Percentiles rank a stretch among this genome's conserved stretches.
Conservation (phyloP, 2,797 vertebrate species). For the Acrocephalus scirpaceus region DNA sequence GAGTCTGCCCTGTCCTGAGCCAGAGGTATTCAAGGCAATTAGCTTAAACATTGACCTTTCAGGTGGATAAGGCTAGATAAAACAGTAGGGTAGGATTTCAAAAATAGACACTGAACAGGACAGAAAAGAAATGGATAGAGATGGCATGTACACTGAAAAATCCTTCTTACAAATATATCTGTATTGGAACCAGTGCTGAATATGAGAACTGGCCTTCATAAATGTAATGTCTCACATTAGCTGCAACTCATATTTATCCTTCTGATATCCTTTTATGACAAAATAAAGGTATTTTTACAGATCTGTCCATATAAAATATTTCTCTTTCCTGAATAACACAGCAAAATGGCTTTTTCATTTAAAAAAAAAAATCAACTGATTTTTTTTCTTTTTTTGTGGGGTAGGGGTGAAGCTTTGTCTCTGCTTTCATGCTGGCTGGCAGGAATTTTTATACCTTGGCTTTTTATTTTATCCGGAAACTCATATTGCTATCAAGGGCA, state of each 20-base stretch:
- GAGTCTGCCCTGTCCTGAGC: background rate
- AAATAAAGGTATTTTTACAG: background rate
- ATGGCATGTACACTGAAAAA: background rate
- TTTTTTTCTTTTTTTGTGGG: background rate
- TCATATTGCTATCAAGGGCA: conserved; percentile 31
- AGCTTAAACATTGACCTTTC: background rate
- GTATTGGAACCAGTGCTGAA: background rate
- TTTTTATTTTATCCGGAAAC: conserved; percentile 36
- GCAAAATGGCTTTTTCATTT: background rate
- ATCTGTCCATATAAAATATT: background rate
- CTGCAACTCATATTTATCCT: background rate
- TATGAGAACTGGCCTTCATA: background rate
- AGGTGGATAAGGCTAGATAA: background rate
- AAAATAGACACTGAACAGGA: background rate
- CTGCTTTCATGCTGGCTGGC: background rate
- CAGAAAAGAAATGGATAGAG: background rate
- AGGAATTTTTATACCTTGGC: background rate
- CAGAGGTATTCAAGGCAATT: conserved; percentile 19
- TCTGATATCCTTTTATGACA: background rate
- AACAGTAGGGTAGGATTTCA: background rate
- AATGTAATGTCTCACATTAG: background rate
- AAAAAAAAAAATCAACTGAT: background rate
- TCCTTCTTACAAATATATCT: background rate
- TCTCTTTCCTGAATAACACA: background rate
- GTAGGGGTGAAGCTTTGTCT: background rate